Percentiles rank a stretch among this genome's conserved stretches.
Conservation (phyloP, 2,113 vertebrate species). For the Sciurus niger region DNA sequence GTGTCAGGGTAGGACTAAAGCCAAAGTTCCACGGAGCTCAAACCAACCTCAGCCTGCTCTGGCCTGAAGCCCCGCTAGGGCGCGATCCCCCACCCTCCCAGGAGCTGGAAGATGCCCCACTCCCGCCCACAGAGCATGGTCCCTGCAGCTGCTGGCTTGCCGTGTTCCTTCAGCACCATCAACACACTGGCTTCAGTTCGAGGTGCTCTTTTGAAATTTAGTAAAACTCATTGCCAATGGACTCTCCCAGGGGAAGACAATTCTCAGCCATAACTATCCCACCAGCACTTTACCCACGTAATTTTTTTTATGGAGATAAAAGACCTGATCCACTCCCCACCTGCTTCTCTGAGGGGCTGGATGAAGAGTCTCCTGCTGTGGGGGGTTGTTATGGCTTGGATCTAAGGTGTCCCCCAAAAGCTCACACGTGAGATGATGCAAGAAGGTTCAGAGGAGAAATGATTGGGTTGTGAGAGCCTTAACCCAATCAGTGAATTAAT, state of each 20-base stretch:
- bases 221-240: not conserved
- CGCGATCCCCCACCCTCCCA: rapidly evolving
- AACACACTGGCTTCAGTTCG: not conserved
- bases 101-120: not conserved
- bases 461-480: too few relatives aligned
- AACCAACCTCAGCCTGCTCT: not conserved
- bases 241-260: not conserved
- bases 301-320: not conserved
- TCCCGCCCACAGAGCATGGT: not conserved
- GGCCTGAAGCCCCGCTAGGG: rapidly evolving
- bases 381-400: not conserved
- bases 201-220: not conserved
- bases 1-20: not conserved
- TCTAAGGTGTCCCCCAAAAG: too few relatives aligned
- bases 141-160: rapidly evolving
- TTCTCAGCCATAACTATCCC: not conserved
- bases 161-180: not conserved
- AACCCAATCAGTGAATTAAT: too few relatives aligned
- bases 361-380: not conserved
- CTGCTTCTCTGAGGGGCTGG: not conserved
- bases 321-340: not conserved
- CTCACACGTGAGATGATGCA: too few relatives aligned
- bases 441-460: too few relatives aligned
- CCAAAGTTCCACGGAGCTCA: not conserved
- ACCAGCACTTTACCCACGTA: not conserved